Evolutionary conservation across 2,888 invertebrate species (phyloP).

Genomic region (Timandra comae): DNA sequence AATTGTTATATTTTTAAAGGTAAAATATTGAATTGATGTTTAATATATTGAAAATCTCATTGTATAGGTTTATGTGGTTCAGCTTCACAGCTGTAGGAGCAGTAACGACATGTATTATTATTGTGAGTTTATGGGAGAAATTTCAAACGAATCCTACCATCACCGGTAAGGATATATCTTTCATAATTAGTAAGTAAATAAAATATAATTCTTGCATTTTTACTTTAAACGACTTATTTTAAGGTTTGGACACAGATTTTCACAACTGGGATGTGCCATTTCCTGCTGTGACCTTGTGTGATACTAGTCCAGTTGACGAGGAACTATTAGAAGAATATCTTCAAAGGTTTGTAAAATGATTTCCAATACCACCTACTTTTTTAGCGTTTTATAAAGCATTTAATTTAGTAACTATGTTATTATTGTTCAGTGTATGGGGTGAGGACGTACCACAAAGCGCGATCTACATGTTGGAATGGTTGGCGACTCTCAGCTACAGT

Average conservation of each 20-base stretch:
- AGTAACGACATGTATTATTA: constrained; percentile 83
- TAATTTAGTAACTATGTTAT: not conserved
- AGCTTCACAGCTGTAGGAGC: constrained; percentile 82
- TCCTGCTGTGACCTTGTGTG: constrained; percentile 83
- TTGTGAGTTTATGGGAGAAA: constrained; percentile 87
- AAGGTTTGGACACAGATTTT: constrained; percentile 86
- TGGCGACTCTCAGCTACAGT: constrained; percentile 60
- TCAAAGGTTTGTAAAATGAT: constrained; percentile 51
- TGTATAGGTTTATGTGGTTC: constrained; percentile 86
- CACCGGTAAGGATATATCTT: constrained; percentile 72
- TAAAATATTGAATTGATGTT: not conserved
- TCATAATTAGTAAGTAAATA: not conserved
- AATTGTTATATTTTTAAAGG: not conserved
- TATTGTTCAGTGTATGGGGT: constrained; percentile 45
- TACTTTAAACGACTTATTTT: constrained; percentile 3
- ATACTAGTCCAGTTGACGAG: constrained; percentile 68
- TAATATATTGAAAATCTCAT: too few species aligned
- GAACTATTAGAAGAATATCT: constrained; percentile 63
- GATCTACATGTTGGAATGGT: constrained; percentile 56
- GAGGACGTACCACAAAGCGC: constrained; percentile 45
- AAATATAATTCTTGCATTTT: too few species aligned
- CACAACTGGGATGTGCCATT: constrained; percentile 88
- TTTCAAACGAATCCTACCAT: constrained; percentile 91
- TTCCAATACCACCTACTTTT: not conserved
- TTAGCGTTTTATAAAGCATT: too few species aligned